Evolutionary conservation across 2,888 invertebrate genomes (phyloP), one percentile per base, ranked within the genome.

Genomic region (Azorinus chamasolen): DNA sequence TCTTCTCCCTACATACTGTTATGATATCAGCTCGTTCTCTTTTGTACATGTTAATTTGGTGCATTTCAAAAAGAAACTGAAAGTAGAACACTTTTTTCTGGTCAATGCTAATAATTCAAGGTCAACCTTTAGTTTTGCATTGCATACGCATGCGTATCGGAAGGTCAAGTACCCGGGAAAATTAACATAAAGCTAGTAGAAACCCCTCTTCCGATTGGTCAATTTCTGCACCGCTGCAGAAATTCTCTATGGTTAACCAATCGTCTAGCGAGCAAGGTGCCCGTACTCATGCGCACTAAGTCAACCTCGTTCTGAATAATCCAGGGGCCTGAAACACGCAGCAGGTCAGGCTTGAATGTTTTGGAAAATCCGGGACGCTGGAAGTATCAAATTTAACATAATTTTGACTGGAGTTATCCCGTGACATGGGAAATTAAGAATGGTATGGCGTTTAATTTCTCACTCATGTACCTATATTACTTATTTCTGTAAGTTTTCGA

Each of bases 221-320:
- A 16, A 32, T 32, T 46, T 37, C 46, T 76, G 76, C 83, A 76
- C 53, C 53, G 48, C 61, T 79, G 69, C 74, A 70, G 18, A 72
- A 79, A 50, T 57, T 61, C 62, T 61, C 50, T 58, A 50, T 57
- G 61, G 43, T 22, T 46, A 68, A 48, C 88, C 86, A 87, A 88
- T 87, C 73, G 77, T 50, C 78, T 55, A 58, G 45, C 50, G 48
- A 43, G 41, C 53, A 46, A 58, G 53, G 65, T 63, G 71, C 79
- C 78, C 74, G 61, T 45, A 83, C 66, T 85, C 88, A 87, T 84
- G 88, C 87, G 86, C 65, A 77, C 1, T 64, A 27, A 24, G 39
- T 54, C 66, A 55, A 48, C 57, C 57, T 57, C 70, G 78, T 86
- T 87, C 81, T 83, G 63, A 83, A 61, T 72, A 71, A 87, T 85